Evolutionary conservation across 2,113 vertebrate genomes (phyloP).

Genomic region (Aix galericulata): DNA sequence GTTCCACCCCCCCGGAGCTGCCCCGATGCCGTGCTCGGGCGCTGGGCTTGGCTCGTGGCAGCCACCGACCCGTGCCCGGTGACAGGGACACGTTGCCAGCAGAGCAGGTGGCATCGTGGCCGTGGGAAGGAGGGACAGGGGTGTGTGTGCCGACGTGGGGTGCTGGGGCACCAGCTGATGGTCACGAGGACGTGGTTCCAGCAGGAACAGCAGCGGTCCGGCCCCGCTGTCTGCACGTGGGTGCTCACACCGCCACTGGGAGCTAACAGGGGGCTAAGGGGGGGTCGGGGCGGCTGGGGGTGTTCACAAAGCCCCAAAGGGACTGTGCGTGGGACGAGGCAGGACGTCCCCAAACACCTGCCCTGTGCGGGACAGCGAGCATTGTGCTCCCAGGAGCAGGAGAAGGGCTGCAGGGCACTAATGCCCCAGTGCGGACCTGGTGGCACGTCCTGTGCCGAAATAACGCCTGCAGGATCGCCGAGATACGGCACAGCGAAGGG

Average conservation of each 20-base stretch:
- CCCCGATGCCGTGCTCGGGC: accelerated
- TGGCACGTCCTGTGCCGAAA: neutral
- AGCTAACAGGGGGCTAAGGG: accelerated
- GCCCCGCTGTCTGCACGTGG: neutral
- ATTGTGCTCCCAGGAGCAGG: accelerated
- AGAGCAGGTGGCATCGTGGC: neutral
- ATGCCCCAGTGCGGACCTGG: accelerated
- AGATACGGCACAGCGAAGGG: neutral
- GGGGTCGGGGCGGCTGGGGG: accelerated
- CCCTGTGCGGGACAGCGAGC: accelerated
- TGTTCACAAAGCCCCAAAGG: accelerated
- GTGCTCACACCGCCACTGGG: accelerated
- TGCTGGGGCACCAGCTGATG: neutral
- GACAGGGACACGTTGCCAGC: neutral
- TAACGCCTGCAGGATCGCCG: neutral
- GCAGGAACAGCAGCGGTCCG: neutral
- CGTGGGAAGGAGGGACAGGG: accelerated
- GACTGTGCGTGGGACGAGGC: accelerated
- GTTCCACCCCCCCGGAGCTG: neutral
- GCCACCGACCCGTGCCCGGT: neutral
- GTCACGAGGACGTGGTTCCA: neutral
- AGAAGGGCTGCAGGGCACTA: no score
- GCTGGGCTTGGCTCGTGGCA: neutral
- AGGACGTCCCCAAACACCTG: accelerated
- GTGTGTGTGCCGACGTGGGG: accelerated